Conservation (phyloP, 2,888 invertebrate species). For the Choristoneura rosaceana region DNA sequence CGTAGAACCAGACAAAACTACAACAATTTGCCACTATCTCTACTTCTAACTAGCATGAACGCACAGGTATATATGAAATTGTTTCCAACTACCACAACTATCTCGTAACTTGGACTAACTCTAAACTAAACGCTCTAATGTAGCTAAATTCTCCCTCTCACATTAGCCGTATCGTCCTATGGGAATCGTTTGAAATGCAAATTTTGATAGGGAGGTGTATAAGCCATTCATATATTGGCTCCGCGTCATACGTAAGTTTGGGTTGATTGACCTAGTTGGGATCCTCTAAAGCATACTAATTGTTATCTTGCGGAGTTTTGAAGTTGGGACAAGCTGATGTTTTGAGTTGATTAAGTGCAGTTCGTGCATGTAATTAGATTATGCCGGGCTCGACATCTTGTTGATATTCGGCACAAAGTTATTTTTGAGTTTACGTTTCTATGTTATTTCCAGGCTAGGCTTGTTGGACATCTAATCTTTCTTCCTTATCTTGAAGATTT, state of each 20-base stretch:
- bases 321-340: constrained; percentile 35
- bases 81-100: constrained; percentile 29
- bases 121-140: constrained; percentile 64
- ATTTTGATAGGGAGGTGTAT: constrained; percentile 73
- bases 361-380: constrained; percentile 31
- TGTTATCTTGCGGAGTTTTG: constrained; percentile 35
- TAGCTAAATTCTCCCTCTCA: constrained; percentile 64
- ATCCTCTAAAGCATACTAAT: constrained; percentile 36
- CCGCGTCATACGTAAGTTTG: constrained; percentile 45
- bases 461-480: too few species aligned
- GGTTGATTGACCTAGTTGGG: constrained; percentile 33
- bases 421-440: background rate
- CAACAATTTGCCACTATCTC: background rate
- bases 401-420: background rate
- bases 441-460: background rate
- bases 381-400: background rate
- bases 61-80: constrained; percentile 8
- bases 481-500: too few species aligned
- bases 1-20: background rate
- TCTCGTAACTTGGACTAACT: constrained; percentile 41
- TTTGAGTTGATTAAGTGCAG: constrained; percentile 35
- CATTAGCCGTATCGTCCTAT: constrained; percentile 57
- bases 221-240: constrained; percentile 76
- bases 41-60: background rate
- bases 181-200: constrained; percentile 72